Base-by-base conservation (phyloP, 2,797 vertebrate species). In the Hemitrygon akajei region DNA sequence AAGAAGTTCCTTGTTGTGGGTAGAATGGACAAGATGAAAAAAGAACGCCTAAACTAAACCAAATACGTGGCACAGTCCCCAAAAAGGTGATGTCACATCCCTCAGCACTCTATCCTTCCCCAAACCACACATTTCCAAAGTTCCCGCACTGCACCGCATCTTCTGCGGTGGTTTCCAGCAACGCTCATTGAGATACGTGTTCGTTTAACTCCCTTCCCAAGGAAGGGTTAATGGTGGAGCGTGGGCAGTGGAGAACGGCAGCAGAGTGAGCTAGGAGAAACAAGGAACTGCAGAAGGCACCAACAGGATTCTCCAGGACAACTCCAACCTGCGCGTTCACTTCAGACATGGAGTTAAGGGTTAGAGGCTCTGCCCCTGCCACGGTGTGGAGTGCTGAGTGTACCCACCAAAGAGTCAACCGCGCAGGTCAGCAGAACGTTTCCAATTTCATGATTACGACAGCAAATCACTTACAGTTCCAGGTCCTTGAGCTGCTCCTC, bases 401-500 rank as follows among this genome's bases (percentile, higher is more conserved):
- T 47, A 86, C 5, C 47, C 10, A 86, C 58, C 56, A 86, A 11
- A 60, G 47, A 86, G 63, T 34, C 60, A 34, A 4, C 84, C 1
- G 63, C 66, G 7, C n/a, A 89, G 16, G 16, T 89, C n/a, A 22
- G 14, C 86, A 89, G 60, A 34, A 37, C 14, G n/a, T 7, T 80
- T 6, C 34, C 1, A 34, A 80, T 18, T 40, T 80, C 37, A 14
- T n/a, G 16, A 7, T 34, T 4, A 20, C 20, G 30, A 93, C 37
- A 30, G 25, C 71, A 40, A 47, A 20, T 16, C 14, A 97, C 97
- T 93, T 95, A 99, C 99, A 96, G 97, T 80, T 98, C 96, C 94
- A 98, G 96, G 0, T 94, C 92, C 73, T 96, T 96, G 93, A 99
- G 96, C 0, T 97, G 96, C 66, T 96, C 95, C 94, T 98, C 96